Evolutionary conservation across 1,140 invertebrate genomes (phyloP), one percentile per base, ranked within the genome.

Genomic region (Papilio dardanus): DNA sequence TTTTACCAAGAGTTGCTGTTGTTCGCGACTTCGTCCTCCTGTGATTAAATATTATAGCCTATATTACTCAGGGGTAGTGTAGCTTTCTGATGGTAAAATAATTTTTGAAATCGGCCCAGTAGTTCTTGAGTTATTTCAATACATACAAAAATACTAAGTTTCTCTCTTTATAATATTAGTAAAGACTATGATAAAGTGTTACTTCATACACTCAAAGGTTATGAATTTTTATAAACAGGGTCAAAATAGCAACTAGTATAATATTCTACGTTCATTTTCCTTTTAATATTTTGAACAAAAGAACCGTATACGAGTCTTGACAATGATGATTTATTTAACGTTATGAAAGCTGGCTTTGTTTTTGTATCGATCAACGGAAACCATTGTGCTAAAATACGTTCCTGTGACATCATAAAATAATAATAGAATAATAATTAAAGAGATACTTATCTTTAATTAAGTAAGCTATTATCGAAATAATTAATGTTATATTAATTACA

Each of bases 351-450:
- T 54, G 19, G 50, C 50, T 54, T 54, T 54, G 50, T 54, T 54
- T 54, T 54, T 54, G 50, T 54, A 54, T 54, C 50, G 50, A 54
- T 54, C 24, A 54, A 54, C 50, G 10, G 50, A 54, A 24, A 21
- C 19, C 50, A 54, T 54, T 54, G 50, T 54, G 21, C 21, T 21
- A 28, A 54, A 54, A 54, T 54, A 54, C 46, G 46, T 54, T 54
- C 50, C 19, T 54, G 50, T 54, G 50, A 54, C 50, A 24, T 54
- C 21, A 54, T 54, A 24, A 54, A 54, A 54, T 6, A 54, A 54
- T 54, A 24, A 54, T 12, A 54, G 50, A 54, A 8, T 7, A 21
- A 54, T 54, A 54, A 54, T 54, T 54, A 54, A 54, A 54, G 21
- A 54, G 50, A 54, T 54, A 54, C 7, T 8, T 54, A 28, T 54